These are phyloP conservation scores for Gallinago nigripennis DNA, from an alignment of 2,797 vertebrate genomes.

Conservation along the genomic window DNA sequence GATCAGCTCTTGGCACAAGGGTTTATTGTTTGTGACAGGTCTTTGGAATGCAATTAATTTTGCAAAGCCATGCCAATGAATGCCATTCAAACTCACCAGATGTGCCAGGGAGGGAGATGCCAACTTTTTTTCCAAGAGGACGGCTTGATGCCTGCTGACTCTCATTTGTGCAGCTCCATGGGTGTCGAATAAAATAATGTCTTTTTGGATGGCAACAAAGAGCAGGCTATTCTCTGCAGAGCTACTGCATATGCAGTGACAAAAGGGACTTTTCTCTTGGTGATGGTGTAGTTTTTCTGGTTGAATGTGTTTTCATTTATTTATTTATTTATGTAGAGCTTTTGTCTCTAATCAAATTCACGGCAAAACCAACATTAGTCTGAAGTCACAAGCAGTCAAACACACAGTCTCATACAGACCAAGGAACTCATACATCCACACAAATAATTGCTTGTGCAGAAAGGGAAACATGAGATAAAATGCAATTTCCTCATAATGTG, in stretches of 20 bases:
- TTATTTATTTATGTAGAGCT: not conserved
- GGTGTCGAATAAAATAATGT: slow-evolving; percentile 38
- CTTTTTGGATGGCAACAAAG: slow-evolving; percentile 48
- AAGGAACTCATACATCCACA: not conserved
- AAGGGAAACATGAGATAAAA: not conserved
- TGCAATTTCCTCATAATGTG: not conserved
- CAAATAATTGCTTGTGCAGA: slow-evolving; percentile 14
- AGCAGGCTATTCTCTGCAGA: not conserved
- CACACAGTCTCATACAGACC: fast-evolving
- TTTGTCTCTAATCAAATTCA: not conserved
- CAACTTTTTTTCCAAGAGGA: slow-evolving; percentile 43
- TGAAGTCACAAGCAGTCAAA: not conserved
- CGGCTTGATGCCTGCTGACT: slow-evolving; percentile 28
- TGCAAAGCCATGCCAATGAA: slow-evolving; percentile 52
- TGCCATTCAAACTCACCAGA: slow-evolving; percentile 64
- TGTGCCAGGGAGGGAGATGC: slow-evolving; percentile 53
- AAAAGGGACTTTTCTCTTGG: slow-evolving; percentile 7
- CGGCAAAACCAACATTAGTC: not conserved
- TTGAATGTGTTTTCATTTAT: not conserved
- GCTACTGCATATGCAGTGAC: not conserved
- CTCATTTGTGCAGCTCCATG: slow-evolving; percentile 51
- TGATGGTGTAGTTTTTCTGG: not conserved
- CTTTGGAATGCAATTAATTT: slow-evolving; percentile 72
- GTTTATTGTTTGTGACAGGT: slow-evolving; percentile 67
- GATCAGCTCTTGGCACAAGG: slow-evolving; percentile 51